phyloP scores from a whole-genome alignment of 2,113 vertebrate genomes.

The Xenopus laevis region DNA sequence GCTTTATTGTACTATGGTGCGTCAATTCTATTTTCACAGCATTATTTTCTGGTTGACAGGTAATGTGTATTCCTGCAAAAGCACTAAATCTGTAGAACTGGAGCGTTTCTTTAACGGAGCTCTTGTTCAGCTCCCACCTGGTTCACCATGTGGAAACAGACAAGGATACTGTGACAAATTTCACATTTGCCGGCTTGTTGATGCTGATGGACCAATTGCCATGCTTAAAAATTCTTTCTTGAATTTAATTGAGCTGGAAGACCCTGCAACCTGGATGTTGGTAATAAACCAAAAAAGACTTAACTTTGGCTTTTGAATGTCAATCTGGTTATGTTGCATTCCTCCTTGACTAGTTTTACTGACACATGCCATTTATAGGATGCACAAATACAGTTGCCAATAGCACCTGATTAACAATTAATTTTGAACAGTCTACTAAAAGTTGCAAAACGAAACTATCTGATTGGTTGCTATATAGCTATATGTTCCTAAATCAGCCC shows the following conservation, averaged over 20 bases:
- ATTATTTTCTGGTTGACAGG: constrained; percentile 41
- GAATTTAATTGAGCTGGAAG: constrained; percentile 60
- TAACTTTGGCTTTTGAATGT: too few species aligned
- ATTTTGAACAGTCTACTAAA: too few species aligned
- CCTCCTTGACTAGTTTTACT: too few species aligned
- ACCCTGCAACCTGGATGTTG: constrained; percentile 70
- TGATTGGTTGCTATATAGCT: too few species aligned
- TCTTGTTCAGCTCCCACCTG: constrained; percentile 52
- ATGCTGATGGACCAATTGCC: constrained; percentile 68
- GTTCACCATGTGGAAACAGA: constrained; percentile 62
- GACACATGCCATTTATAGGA: too few species aligned
- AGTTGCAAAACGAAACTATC: too few species aligned
- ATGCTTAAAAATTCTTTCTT: constrained; percentile 68
- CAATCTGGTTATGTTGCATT: too few species aligned
- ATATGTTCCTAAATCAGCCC: too few species aligned
- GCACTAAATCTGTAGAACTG: constrained; percentile 64
- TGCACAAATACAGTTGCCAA: too few species aligned
- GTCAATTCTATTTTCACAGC: too few species aligned
- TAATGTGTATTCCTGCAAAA: constrained; percentile 60
- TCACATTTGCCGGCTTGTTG: constrained; percentile 64
- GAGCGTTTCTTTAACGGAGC: constrained; percentile 55
- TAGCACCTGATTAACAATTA: too few species aligned
- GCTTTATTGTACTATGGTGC: too few species aligned
- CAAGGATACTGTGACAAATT: constrained; percentile 73
- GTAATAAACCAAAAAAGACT: constrained; percentile 38